Evolutionary conservation across 2,888 invertebrate species (phyloP).

Genomic region (Mimachlamys varia): DNA sequence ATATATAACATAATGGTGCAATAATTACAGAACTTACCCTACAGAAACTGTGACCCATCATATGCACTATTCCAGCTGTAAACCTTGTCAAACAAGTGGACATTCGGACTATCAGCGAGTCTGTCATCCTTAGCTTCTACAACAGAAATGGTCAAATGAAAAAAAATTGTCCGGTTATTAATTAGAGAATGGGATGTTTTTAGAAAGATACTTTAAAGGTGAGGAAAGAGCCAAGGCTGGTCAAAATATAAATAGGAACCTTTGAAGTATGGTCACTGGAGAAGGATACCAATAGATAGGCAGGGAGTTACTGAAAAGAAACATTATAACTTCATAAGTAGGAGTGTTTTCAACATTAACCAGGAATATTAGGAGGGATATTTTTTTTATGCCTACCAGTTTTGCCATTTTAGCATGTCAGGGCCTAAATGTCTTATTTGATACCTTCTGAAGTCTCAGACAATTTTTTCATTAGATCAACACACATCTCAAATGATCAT

Average conservation of each 20-base stretch:
- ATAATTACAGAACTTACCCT: constrained; percentile 57
- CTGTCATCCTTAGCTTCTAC: neutral
- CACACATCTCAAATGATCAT: no score
- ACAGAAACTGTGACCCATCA: constrained; percentile 62
- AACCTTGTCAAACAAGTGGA: constrained; percentile 63
- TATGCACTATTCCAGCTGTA: constrained; percentile 65
- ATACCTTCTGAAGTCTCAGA: no score
- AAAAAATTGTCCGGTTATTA: neutral
- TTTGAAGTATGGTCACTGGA: neutral
- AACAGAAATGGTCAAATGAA: neutral
- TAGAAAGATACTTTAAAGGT: no score
- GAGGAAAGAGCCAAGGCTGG: no score
- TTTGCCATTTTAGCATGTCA: no score
- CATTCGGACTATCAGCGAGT: constrained; percentile 60
- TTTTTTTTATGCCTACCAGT: no score
- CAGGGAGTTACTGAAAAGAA: neutral
- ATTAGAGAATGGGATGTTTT: neutral
- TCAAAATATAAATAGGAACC: neutral
- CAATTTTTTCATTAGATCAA: no score
- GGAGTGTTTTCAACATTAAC: neutral
- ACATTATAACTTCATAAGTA: neutral
- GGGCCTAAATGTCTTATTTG: no score
- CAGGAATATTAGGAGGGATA: no score
- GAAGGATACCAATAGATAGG: neutral
- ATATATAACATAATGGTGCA: no score